A percentile compares a stretch with the other conserved stretches of the same genome.
These are phyloP conservation scores for Ophion slaviceki DNA, from an alignment of 2,888 invertebrate species.

Conservation along the genomic window DNA sequence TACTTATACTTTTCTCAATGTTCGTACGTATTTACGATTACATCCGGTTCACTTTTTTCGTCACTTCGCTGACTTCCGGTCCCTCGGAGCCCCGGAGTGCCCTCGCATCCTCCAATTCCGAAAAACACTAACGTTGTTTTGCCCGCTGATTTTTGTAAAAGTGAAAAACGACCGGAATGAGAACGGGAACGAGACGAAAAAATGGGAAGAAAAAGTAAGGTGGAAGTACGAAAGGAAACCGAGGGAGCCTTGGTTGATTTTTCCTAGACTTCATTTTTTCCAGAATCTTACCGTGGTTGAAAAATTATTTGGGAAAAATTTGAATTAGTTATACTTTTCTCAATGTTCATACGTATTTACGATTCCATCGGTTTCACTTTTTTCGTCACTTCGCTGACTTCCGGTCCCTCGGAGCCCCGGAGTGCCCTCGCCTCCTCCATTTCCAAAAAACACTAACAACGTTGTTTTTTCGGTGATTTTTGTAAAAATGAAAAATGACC, in stretches of 20 bases:
- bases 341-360: neutral
- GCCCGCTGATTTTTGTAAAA: neutral
- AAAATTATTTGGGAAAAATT: too few species aligned
- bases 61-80: neutral
- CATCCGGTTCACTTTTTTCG: neutral
- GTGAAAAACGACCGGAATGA: neutral
- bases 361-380: neutral
- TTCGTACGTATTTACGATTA: neutral
- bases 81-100: neutral
- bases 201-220: slow-evolving; percentile 21
- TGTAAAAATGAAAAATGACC: neutral
- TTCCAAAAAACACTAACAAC: neutral
- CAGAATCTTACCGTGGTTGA: too few species aligned
- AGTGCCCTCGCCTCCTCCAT: neutral
- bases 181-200: neutral
- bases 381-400: neutral
- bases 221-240: neutral
- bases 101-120: neutral
- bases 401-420: neutral
- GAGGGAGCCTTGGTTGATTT: slow-evolving; percentile 68
- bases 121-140: neutral
- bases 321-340: too few species aligned
- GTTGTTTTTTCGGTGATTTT: neutral
- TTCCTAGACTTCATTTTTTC: too few species aligned
- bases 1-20: neutral